Base-by-base conservation (phyloP, 2,113 vertebrate species). In the Aleadryas rufinucha region DNA sequence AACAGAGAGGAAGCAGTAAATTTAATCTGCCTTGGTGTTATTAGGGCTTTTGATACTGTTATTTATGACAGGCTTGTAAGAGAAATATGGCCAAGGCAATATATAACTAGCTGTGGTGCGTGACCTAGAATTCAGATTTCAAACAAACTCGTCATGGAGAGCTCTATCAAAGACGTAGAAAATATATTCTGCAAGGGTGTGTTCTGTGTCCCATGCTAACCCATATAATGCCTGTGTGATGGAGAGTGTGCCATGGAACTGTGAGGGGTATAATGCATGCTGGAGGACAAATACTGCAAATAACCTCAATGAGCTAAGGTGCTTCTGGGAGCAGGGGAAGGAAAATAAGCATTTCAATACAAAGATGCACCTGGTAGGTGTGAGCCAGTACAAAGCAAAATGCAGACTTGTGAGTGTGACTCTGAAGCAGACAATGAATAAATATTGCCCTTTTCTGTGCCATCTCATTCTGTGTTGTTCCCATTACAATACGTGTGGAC, bases 181-280 rank as follows among this genome's bases (percentile, higher is more conserved):
- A 23, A 17, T 1, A 0, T 31, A 6, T 35, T 50, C 60, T 77
- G 22, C 16, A 45, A n/a, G 16, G 15, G 8, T 45, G 19, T 45
- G 14, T 23, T 87, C 59, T 81, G 76, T 37, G 19, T n/a, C 26
- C 50, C 13, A 14, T 28, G 16, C 19, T 71, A 31, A 54, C 2
- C 1, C 3, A 1, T n/a, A 12, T 16, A 28, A 28, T 71, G 39
- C 26, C 10, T 19, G 1, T 24, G 16, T 20, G 35, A 22, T 23
- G 41, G 52, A 63, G 56, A 37, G 14, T 15, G 10, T 68, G 37
- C 39, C 8, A 2, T 30, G 66, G 53, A 50, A 16, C 57, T 44
- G 33, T 21, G 33, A 65, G 56, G 16, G 5, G 8, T 42, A 2
- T 14, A 42, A 52, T 30, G 35, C 12, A 7, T 60, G 21, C 44